Base-by-base conservation (phyloP, 2,113 vertebrate genomes). In the Burhinus bistriatus region DNA sequence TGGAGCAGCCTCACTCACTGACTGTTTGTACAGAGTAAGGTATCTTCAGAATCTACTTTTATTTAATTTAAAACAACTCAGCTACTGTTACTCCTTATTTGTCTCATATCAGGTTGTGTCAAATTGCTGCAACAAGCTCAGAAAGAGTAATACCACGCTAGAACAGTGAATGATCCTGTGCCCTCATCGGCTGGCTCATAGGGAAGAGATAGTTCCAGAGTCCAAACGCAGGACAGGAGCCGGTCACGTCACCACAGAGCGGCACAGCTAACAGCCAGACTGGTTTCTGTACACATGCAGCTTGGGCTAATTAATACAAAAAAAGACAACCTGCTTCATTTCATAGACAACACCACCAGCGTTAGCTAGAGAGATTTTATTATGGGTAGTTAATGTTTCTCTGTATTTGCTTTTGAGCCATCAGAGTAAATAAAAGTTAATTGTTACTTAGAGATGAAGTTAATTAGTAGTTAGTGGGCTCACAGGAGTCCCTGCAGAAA, bases 171-270 rank as follows among this genome's bases (percentile, higher is more conserved):
- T 61, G 52, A 88, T 57, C 20, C 49, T 54, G 10, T 25, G 49
- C 22, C 49, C 12, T 3, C 42, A 32, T 15, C 0, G 0, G 5
- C 59, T 81, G 58, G 42, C 10, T 81, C 23, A 7, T 0, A n/a
- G 7, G 23, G 62, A 81, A 90, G 54, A 72, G 54, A 49, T 0
- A 20, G 26, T 66, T 92, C 64, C 55, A 65, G 71, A 61, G 11
- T 75, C 42, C 55, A 78, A 59, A 30, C 0, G 13, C 11, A 58
- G 77, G 9, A 77, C 26, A 42, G 13, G 36, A 68, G 54, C 42
- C 68, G 40, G 42, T 66, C 59, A 34, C 7, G 32, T 5, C 44
- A 40, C 10, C 36, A 9, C 47, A 34, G 45, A 86, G 38, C 0
- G 0, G 44, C 44, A 54, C 25, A 51, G 10, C 21, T 13, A 66